These are phyloP conservation scores for Scomber colias DNA, from an alignment of 2,113 vertebrate species.

Conservation along the genomic window DNA sequence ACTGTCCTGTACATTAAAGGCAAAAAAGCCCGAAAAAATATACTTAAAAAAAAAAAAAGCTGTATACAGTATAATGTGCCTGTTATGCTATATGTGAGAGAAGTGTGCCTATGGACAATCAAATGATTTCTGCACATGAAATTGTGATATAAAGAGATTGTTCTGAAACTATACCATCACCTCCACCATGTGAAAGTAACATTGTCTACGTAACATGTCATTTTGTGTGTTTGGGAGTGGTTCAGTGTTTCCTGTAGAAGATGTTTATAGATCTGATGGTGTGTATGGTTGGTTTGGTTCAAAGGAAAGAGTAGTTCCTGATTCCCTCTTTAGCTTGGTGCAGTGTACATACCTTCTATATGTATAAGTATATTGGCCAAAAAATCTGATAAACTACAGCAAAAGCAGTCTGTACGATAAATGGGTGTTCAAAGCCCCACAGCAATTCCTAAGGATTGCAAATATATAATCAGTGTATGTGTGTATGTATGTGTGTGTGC, in stretches of 20 bases:
- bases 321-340: neutral
- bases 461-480: conserved; percentile 26
- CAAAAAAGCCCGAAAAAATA: no score
- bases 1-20: no score
- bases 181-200: conserved; percentile 5
- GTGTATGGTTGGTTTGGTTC: neutral
- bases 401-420: neutral
- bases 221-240: conserved; percentile 8
- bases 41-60: no score
- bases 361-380: neutral
- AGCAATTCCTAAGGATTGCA: neutral
- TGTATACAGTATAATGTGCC: neutral
- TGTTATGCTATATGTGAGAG: neutral
- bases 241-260: conserved; percentile 24
- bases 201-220: neutral
- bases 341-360: neutral
- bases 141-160: neutral
- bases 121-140: neutral
- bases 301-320: fast-evolving
- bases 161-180: neutral
- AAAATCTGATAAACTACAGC: neutral
- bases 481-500: neutral
- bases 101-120: neutral
- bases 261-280: neutral
- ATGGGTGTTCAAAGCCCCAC: neutral